phyloP scores from a whole-genome alignment of 1,140 invertebrate genomes.

The Caenorhabditis tropicalis region DNA sequence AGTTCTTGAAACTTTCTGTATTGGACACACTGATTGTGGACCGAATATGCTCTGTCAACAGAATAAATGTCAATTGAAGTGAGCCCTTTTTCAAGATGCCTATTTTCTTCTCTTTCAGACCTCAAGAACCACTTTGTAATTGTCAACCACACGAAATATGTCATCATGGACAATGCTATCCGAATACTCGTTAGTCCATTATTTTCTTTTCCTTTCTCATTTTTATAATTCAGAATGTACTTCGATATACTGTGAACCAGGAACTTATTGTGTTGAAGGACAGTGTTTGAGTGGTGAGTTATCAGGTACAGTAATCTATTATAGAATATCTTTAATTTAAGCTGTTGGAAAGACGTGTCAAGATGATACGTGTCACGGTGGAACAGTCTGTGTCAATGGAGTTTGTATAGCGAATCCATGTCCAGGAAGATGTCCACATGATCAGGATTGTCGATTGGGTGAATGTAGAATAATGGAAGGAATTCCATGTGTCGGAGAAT shows the following conservation, averaged over 20 bases:
- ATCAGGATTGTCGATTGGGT: slow-evolving; percentile 60
- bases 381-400: slow-evolving; percentile 49
- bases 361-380: slow-evolving; percentile 44
- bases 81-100: neutral
- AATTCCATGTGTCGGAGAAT: slow-evolving; percentile 60
- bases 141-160: slow-evolving; percentile 45
- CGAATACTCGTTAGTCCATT: slow-evolving; percentile 25
- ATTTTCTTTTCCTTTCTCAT: neutral
- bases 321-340: neutral
- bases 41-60: slow-evolving; percentile 59
- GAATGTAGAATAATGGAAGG: slow-evolving; percentile 50
- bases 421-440: slow-evolving; percentile 47
- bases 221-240: slow-evolving; percentile 61
- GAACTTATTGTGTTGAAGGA: slow-evolving; percentile 65
- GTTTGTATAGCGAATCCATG: slow-evolving; percentile 52
- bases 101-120: slow-evolving; percentile 60
- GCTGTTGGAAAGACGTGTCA: slow-evolving; percentile 34
- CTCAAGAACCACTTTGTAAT: slow-evolving; percentile 56
- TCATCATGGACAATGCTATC: slow-evolving; percentile 45
- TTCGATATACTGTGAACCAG: slow-evolving; percentile 61
- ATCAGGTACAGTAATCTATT: neutral
- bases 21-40: slow-evolving; percentile 68
- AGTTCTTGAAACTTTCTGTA: slow-evolving; percentile 61
- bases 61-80: slow-evolving; percentile 60
- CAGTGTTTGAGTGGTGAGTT: slow-evolving; percentile 59